These are phyloP conservation scores for Anhinga anhinga DNA, from an alignment of 2,113 vertebrate species.

Conservation along the genomic window DNA sequence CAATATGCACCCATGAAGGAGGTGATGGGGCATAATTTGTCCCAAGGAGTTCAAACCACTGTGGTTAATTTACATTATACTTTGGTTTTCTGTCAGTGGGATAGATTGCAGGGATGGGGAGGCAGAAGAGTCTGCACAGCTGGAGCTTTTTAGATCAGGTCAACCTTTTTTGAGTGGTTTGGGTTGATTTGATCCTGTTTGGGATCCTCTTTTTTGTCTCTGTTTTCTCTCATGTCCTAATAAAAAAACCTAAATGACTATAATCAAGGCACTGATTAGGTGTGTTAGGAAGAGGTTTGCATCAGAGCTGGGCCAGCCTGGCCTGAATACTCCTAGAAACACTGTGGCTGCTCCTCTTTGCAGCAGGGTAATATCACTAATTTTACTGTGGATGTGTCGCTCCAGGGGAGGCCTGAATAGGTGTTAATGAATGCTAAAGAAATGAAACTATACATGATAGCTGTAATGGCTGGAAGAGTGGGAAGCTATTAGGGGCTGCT, in stretches of 20 bases:
- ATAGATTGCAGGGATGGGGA: background rate
- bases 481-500: background rate
- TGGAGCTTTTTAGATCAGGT: background rate
- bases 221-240: background rate
- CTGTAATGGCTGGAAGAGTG: background rate
- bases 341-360: rapidly evolving
- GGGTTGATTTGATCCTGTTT: background rate
- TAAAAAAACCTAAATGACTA: background rate
- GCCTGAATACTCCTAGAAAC: background rate
- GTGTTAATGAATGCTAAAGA: background rate
- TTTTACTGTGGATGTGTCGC: background rate
- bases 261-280: background rate
- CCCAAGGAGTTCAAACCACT: background rate
- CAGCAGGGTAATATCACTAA: background rate
- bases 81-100: background rate
- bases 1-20: background rate
- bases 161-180: background rate
- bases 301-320: background rate
- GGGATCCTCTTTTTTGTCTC: background rate
- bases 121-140: background rate
- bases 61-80: background rate
- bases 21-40: background rate
- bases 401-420: background rate
- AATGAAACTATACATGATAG: background rate
- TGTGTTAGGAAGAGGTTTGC: background rate